These are phyloP conservation scores for Pogonophryne albipinna DNA, from an alignment of 2,797 vertebrate species.

Conservation along the genomic window DNA sequence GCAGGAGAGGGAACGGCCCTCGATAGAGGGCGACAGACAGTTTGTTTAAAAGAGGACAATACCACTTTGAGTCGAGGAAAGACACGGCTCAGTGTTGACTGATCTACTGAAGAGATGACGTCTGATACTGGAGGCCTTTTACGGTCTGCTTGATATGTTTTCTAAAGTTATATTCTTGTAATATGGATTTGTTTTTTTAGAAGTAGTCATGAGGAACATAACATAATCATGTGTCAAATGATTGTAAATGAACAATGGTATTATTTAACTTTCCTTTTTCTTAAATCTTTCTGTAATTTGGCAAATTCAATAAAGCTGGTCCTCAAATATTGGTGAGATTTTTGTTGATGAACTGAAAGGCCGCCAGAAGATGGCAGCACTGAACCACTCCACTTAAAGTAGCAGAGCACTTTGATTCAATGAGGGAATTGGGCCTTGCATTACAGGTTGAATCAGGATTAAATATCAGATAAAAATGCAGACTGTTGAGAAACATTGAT, in stretches of 20 bases:
- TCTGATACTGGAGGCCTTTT: constrained; percentile 35
- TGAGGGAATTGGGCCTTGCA: neutral
- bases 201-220: constrained; percentile 10
- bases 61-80: constrained; percentile 29
- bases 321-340: constrained; percentile 20
- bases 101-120: constrained; percentile 64
- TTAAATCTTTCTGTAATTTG: constrained; percentile 29
- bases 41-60: constrained; percentile 31
- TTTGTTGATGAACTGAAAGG: neutral
- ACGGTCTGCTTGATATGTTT: constrained; percentile 33
- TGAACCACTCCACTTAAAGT: constrained; percentile 1
- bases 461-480: constrained; percentile 16
- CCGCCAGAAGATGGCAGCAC: constrained; percentile 73
- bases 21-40: constrained; percentile 71
- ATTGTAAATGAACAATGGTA: constrained; percentile 1
- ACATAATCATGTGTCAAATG: constrained; percentile 25
- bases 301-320: constrained; percentile 60
- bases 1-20: constrained; percentile 82
- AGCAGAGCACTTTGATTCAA: neutral
- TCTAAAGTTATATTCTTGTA: constrained; percentile 22
- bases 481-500: neutral
- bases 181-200: constrained; percentile 16
- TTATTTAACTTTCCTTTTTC: constrained; percentile 9
- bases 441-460: constrained; percentile 3
- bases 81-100: constrained; percentile 29